Evolutionary conservation across 2,888 invertebrate species (phyloP), one percentile per base, ranked within the genome.

Genomic region (Drosophila greeni): DNA sequence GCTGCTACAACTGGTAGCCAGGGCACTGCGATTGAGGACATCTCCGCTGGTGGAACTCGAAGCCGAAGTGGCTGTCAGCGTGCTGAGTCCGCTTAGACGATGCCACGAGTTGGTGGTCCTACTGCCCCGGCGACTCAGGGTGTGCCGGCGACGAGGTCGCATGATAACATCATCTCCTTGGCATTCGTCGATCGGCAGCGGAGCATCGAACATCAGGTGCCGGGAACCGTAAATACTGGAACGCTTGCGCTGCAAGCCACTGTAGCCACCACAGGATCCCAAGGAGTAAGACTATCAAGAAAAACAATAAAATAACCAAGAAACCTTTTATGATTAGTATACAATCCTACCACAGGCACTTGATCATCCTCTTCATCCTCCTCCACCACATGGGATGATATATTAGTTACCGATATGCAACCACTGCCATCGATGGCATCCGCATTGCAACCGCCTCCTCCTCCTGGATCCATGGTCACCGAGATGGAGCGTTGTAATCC

Each of bases 171-270:
- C 89, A 34, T 90, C 90, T n/a, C 88, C 90, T 59, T 90, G 90
- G 75, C 91, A 91, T 81, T 92, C 92, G 74, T 92, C 92, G 20
- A 89, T 91, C 67, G 90, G 91, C 64, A 92, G 86, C n/a, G 91
- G 91, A 37, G 92, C 88, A 79, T 92, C 92, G 76, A 92, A 92
- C 29, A 92, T 91, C 75, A 92, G 88, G 82, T 92, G 92, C 26
- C 91, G 88, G 1, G 91, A 91, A 2, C 91, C 91, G 39, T 91
- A 90, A 6, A 90, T 88, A 40, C 90, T 89, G 45, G 90, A 88
- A 26, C 91, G 89, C 66, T 90, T 89, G 4, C 86, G 83, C 56
- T 90, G 89, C 39, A 91, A 85, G 26, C 42, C 42, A 9, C 90
- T 74, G 29, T 76, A 86, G 26, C 73, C 79, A 23, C 76, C 68